phyloP scores from a whole-genome alignment of 2,797 vertebrate genomes.

The Phalloptychus januarius region DNA sequence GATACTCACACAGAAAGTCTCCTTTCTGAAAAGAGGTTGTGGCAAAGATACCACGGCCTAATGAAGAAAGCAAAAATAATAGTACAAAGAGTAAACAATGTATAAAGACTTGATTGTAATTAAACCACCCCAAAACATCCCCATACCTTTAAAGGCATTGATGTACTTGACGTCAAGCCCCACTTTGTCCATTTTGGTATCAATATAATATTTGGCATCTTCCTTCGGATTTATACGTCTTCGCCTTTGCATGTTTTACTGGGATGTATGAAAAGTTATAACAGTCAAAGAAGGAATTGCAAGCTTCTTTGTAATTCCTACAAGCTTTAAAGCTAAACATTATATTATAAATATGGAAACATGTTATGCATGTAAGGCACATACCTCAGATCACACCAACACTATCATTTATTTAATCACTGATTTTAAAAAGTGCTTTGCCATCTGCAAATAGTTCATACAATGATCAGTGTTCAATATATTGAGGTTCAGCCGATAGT shows the following conservation, averaged over 20 bases:
- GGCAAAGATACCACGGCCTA: not conserved
- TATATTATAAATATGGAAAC: no score
- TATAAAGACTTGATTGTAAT: not conserved
- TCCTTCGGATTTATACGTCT: slow-evolving; percentile 5
- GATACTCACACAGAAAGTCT: slow-evolving; percentile 32
- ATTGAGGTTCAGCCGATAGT: no score
- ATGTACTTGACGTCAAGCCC: not conserved
- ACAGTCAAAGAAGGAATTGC: no score
- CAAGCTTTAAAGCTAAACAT: no score
- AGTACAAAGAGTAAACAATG: not conserved
- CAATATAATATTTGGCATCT: slow-evolving; percentile 2
- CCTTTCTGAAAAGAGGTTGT: slow-evolving; percentile 19
- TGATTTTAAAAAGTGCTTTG: no score
- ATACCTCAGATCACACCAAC: no score
- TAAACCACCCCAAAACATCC: not conserved
- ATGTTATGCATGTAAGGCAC: no score
- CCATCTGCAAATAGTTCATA: no score
- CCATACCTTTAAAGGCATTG: not conserved
- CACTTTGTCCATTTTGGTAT: not conserved
- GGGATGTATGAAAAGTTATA: not conserved
- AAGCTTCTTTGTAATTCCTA: no score
- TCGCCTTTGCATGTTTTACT: not conserved
- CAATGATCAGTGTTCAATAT: no score
- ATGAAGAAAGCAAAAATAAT: not conserved
- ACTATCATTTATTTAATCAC: no score